These are phyloP conservation scores for Ageneiosus marmoratus DNA, from an alignment of 2,113 vertebrate genomes.

Conservation along the genomic window DNA sequence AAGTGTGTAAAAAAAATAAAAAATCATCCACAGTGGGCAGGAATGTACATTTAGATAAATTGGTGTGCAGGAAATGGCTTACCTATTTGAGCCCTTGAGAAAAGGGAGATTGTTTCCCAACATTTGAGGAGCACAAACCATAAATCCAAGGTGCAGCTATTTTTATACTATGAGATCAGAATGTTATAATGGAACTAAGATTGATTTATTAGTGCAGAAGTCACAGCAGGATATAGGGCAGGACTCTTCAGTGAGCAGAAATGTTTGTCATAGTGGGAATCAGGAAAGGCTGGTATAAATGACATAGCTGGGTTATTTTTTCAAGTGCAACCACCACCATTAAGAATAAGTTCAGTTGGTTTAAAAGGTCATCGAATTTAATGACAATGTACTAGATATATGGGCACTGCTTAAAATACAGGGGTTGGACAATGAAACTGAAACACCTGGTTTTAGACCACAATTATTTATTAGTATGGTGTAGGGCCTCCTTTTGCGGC, in stretches of 20 bases:
- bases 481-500: too few relatives aligned
- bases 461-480: too few relatives aligned
- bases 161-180: neutral
- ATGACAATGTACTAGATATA: too few relatives aligned
- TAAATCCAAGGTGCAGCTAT: neutral
- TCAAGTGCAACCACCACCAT: neutral
- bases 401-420: too few relatives aligned
- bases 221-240: neutral
- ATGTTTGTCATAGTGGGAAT: neutral
- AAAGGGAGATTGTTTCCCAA: neutral
- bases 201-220: neutral
- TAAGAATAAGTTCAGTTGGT: neutral
- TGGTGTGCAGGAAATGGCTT: neutral
- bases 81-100: neutral
- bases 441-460: too few relatives aligned
- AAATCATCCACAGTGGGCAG: neutral
- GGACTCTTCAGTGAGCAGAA: neutral
- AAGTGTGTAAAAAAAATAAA: neutral
- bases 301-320: neutral
- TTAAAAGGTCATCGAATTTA: neutral
- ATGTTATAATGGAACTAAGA: neutral
- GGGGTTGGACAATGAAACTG: too few relatives aligned
- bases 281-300: neutral
- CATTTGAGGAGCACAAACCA: neutral
- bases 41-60: neutral